phyloP scores from a whole-genome alignment of 2,113 vertebrate species.

The Labrus mixtus region DNA sequence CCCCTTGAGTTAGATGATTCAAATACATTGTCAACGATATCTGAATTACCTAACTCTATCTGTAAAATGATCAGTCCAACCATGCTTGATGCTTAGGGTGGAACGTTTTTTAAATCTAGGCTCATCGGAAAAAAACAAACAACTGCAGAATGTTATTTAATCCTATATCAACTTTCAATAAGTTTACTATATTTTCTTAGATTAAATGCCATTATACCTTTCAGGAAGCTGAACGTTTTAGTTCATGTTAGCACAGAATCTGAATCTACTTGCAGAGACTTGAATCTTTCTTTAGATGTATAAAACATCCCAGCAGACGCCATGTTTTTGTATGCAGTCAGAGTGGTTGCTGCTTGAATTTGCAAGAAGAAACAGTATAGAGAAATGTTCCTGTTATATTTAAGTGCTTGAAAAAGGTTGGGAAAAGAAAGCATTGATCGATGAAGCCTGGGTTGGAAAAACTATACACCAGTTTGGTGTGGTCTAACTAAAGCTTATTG shows the following conservation, averaged over 20 bases:
- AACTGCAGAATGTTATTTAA: background rate
- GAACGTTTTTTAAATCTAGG: background rate
- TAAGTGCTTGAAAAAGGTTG: background rate
- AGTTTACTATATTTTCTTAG: background rate
- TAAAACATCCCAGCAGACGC: background rate
- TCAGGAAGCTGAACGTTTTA: background rate
- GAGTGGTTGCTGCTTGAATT: background rate
- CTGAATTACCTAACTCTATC: background rate
- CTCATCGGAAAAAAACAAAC: background rate
- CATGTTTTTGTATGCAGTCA: background rate
- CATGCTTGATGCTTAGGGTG: background rate
- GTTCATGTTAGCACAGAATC: constrained; percentile 15
- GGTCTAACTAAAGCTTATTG: constrained; percentile 20
- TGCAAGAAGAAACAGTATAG: too few species aligned
- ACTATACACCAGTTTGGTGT: constrained; percentile 14
- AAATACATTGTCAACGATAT: background rate
- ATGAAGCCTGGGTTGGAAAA: constrained; percentile 17
- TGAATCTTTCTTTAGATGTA: constrained; percentile 8
- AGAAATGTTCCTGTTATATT: background rate
- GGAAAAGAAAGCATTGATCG: constrained; percentile 4
- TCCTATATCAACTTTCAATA: background rate
- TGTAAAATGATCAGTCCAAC: background rate
- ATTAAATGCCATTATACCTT: background rate
- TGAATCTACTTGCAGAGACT: constrained; percentile 17
- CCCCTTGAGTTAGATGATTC: too few species aligned